These are phyloP conservation scores for Lamellibrachia columna DNA, from an alignment of 2,888 invertebrate species.

Conservation along the genomic window DNA sequence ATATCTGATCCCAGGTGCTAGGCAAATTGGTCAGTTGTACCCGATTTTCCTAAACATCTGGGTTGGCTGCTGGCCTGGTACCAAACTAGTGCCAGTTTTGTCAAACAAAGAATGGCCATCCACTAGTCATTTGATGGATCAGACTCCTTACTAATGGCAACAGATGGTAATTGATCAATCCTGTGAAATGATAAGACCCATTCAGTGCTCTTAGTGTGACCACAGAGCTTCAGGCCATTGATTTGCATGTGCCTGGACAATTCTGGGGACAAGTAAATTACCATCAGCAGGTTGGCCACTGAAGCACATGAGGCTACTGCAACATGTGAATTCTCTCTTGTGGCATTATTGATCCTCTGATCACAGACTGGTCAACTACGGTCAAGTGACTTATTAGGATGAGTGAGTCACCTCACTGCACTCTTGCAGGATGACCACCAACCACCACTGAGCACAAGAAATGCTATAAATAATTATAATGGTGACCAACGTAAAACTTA, in stretches of 20 bases:
- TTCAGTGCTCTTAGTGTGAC: background rate
- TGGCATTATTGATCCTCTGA: background rate
- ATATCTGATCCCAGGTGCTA: too few species aligned
- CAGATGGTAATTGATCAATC: background rate
- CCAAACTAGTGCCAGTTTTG: background rate
- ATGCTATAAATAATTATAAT: too few species aligned
- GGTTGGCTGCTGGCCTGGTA: background rate
- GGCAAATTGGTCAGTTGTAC: too few species aligned
- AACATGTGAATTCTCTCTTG: background rate
- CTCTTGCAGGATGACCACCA: background rate
- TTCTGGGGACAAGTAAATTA: background rate
- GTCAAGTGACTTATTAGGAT: background rate
- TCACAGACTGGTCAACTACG: background rate
- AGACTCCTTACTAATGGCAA: background rate
- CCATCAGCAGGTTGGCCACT: background rate
- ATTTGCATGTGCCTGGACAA: background rate
- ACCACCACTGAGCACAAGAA: background rate
- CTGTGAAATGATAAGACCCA: background rate
- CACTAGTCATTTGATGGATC: background rate
- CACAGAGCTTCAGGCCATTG: background rate
- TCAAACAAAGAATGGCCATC: background rate
- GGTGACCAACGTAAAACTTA: too few species aligned
- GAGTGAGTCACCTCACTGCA: background rate
- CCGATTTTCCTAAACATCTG: too few species aligned
- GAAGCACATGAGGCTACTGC: background rate